Evolutionary conservation across 1,140 invertebrate genomes (phyloP), one percentile per base, ranked within the genome.

Genomic region (Drosophila jambulina): DNA sequence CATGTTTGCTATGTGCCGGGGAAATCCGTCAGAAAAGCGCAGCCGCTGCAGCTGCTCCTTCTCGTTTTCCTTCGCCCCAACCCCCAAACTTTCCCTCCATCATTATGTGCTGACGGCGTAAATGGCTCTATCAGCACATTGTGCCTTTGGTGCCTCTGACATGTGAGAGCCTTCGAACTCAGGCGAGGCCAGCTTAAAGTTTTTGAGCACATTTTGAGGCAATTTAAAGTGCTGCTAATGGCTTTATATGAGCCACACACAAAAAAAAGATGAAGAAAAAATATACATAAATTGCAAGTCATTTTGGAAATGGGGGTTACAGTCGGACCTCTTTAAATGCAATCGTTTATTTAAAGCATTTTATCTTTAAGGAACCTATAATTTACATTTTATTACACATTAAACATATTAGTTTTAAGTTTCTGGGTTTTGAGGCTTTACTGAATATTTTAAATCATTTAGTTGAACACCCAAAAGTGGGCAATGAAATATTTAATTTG

Each of bases 91-190:
- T 51, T 42, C 49, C 74, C 42, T 80, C 80, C 84, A 88, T 88
- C 85, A 88, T 88, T 88, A 88, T 88, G 84, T 88, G 84, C 84
- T 88, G 84, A 88, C 84, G 84, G 85, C 84, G 84, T 88, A 88
- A 88, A 88, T 88, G 84, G 84, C 84, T 88, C 84, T 88, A 88
- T 88, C 84, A 88, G 84, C 84, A 76, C 84, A 79, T 78, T 70
- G 67, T 87, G 79, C 54, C 76, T 68, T 74, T 80, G 60, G 64
- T 82, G 78, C 63, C 60, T 75, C 68, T 86, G 82, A 79, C 70
- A 72, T 82, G 83, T 82, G 75, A 67, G 76, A 67, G 76, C 40
- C 58, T 56, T 56, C 53, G 77, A 57, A 57, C 46, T 27, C 17
- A 23, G 56, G 51, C 42, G 78, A 60, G 36, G 65, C 63, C 48